Evolutionary conservation across 2,797 vertebrate species (phyloP).

Genomic region (Sebastes itinus): DNA sequence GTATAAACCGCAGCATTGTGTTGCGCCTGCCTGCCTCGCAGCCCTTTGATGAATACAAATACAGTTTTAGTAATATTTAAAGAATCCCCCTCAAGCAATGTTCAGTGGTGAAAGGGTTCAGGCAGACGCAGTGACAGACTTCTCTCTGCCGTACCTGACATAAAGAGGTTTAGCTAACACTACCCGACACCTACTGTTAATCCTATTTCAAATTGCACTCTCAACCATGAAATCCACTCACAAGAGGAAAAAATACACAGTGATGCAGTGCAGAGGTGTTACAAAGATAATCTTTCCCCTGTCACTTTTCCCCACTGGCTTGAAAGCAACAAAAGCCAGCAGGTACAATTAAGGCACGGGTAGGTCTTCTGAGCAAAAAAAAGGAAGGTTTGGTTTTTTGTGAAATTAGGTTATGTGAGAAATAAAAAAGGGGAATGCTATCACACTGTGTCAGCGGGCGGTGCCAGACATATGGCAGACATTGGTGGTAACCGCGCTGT

Average conservation of each 20-base stretch:
- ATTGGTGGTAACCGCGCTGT: constrained; percentile 35
- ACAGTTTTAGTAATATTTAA: constrained; percentile 70
- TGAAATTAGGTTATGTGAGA: constrained; percentile 41
- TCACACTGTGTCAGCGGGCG: constrained; percentile 40
- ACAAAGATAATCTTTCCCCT: constrained; percentile 75
- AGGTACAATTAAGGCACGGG: constrained; percentile 66
- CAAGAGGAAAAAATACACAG: constrained; percentile 65
- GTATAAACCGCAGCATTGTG: constrained; percentile 51
- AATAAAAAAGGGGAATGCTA: constrained; percentile 34
- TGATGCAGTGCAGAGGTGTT: constrained; percentile 70
- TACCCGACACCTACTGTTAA: constrained; percentile 78
- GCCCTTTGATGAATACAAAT: constrained; percentile 73
- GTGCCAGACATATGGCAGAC: constrained; percentile 64
- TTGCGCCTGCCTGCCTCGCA: constrained; percentile 39
- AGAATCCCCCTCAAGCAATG: constrained; percentile 64
- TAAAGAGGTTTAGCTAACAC: constrained; percentile 78
- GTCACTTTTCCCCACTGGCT: constrained; percentile 57
- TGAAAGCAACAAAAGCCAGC: constrained; percentile 64
- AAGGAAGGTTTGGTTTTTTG: constrained; percentile 4
- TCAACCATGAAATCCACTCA: constrained; percentile 80
- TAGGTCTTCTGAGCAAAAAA: constrained; percentile 8
- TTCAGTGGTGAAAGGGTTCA: constrained; percentile 58
- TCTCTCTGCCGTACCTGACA: constrained; percentile 72
- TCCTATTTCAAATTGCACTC: constrained; percentile 79
- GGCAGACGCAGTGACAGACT: constrained; percentile 71